A percentile compares a stretch with the other conserved stretches of the same genome.
phyloP scores from a whole-genome alignment of 2,797 vertebrate genomes.

The Sebastes baramenuke region DNA sequence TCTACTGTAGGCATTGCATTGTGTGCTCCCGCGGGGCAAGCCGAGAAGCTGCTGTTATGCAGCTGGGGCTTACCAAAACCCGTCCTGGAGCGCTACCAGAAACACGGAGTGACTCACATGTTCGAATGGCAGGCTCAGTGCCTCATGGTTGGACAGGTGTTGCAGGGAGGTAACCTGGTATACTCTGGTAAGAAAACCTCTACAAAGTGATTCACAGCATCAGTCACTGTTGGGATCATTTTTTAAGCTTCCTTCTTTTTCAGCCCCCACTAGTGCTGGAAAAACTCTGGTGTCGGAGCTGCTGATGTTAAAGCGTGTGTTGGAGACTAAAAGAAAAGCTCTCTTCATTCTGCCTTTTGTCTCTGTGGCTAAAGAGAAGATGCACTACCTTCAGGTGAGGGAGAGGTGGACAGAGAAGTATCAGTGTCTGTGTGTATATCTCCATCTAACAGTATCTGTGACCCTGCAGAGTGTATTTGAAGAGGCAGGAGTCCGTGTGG shows the following conservation, averaged over 20 bases:
- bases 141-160: too few species aligned
- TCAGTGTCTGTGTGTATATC: neutral
- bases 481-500: slow-evolving; percentile 91
- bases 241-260: slow-evolving; percentile 25
- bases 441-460: slow-evolving; percentile 5
- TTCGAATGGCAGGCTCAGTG: too few species aligned
- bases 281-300: slow-evolving; percentile 97
- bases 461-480: slow-evolving; percentile 91
- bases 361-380: slow-evolving; percentile 98
- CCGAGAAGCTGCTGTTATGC: too few species aligned
- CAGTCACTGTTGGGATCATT: neutral
- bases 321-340: slow-evolving; percentile 94
- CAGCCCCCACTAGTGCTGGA: slow-evolving; percentile 97
- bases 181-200: slow-evolving; percentile 89
- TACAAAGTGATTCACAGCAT: neutral
- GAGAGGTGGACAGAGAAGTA: neutral
- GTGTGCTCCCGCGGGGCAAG: too few species aligned
- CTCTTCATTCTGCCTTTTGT: slow-evolving; percentile 97
- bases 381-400: slow-evolving; percentile 91
- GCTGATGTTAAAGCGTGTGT: slow-evolving; percentile 92
- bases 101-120: too few species aligned
- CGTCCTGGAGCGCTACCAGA: too few species aligned
- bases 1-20: too few species aligned
- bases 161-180: slow-evolving; percentile 81
- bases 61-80: too few species aligned